phyloP scores from a whole-genome alignment of 1,140 invertebrate genomes.

The Ridgeia piscesae region DNA sequence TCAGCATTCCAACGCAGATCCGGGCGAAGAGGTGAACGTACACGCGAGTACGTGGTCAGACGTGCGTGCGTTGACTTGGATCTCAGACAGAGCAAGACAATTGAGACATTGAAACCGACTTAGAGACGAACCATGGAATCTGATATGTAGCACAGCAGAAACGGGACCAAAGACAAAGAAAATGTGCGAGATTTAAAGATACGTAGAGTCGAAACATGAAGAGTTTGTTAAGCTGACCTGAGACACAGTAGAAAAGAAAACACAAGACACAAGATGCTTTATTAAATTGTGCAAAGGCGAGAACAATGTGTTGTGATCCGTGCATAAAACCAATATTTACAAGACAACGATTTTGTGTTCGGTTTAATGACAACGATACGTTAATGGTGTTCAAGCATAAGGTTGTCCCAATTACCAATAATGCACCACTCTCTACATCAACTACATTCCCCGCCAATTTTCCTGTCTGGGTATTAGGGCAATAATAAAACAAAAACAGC shows the following conservation, averaged over 20 bases:
- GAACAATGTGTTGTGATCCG: neutral
- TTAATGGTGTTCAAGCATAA: no score
- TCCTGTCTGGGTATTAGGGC: no score
- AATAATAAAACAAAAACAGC: neutral
- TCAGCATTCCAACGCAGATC: neutral
- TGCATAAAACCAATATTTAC: neutral
- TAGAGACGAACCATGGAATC: neutral
- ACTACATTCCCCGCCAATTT: neutral
- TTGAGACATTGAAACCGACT: neutral
- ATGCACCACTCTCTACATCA: neutral
- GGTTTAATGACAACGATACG: no score
- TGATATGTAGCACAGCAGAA: no score
- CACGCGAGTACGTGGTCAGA: neutral
- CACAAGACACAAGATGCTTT: neutral
- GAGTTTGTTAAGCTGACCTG: neutral
- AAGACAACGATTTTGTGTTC: no score
- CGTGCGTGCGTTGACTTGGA: neutral
- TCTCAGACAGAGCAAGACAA: neutral
- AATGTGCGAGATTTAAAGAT: no score
- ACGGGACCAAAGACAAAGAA: no score
- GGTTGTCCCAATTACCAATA: no score
- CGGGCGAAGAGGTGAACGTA: neutral
- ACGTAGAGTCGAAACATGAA: no score
- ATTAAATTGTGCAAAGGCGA: no score
- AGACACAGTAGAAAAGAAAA: neutral